Base-by-base conservation (phyloP, 2,888 invertebrate species). In the Entomobrya multifasciata region DNA sequence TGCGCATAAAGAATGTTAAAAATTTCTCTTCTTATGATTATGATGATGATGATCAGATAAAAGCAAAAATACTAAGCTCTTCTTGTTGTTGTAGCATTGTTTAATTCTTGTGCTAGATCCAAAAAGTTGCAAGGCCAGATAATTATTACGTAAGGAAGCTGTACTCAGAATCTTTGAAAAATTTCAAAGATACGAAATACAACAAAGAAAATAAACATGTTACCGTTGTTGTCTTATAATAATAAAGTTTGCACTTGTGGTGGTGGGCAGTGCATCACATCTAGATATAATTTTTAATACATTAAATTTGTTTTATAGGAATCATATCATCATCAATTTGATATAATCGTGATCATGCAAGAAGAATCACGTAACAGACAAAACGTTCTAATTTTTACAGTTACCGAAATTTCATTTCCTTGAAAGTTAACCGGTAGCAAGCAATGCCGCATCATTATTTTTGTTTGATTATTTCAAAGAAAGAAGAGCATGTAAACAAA, bases 81-180 rank as follows among this genome's bases (percentile, higher is more conserved):
- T 41, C 30, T 76, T 65, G 49, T 41, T 11, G 0, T 60, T 25
- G 55, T 57, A 49, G 49, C 25, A 70, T 27, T 36, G n/a, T 36
- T 36, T 17, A 70, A 70, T 70, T 60, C 25, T 41, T 81, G 60
- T 60, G 81, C 70, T 72, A 81, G 47, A 70, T 49, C 81, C 81
- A 86, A 86, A 77, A 86, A 76, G 74, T 80, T 86, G 86, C 86
- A 86, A 86, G 86, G 85, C 78, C 78, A 85, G 78, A 85, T 85
- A 78, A 74, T 72, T 82, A 60, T 86, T 86, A 86, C 79, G 86
- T 80, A 86, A 86, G 60, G 83, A 79, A 67, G 67, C 49, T 36
- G 36, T 36, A 8, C 36, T 36, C 8, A 36, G 36, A 36, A 36
- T 36, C 36, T 6, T 36, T 36, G 36, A 36, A 36, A 8, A 72